Percentiles rank a stretch among this genome's conserved stretches.
Conservation (phyloP, 2,113 vertebrate genomes). For the Coptodon bakossiorum region DNA sequence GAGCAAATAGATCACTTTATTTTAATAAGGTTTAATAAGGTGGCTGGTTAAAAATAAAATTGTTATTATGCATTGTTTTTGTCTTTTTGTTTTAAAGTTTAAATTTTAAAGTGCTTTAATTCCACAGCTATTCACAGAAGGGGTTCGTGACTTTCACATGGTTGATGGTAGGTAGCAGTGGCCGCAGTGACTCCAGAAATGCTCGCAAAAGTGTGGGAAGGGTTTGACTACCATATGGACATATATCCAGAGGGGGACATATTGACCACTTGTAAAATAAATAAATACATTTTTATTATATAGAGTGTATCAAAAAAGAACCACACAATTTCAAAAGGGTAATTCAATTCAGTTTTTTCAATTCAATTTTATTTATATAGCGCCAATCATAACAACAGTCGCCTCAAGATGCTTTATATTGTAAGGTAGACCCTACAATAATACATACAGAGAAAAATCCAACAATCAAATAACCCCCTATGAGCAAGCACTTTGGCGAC, state of each 20-base stretch:
- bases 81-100: not conserved
- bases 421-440: not conserved
- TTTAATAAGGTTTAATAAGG: not conserved
- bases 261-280: not conserved
- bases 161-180: not conserved
- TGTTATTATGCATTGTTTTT: not conserved
- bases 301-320: not conserved
- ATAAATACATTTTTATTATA: not conserved
- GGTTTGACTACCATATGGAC: not conserved
- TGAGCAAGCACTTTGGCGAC: not conserved
- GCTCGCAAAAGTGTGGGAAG: fast-evolving
- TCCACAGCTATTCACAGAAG: not conserved
- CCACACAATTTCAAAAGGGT: not conserved
- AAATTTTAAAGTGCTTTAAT: not conserved
- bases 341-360: not conserved
- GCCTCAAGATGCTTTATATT: not conserved
- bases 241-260: not conserved
- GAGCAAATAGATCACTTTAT: not conserved
- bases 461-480: not conserved
- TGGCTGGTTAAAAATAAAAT: not conserved
- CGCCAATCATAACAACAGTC: not conserved
- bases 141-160: fast-evolving
- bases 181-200: not conserved
- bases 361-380: not conserved
- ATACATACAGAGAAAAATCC: not conserved